These are phyloP conservation scores for Leptarthrus brevirostris DNA, from an alignment of 2,888 invertebrate species.

Conservation along the genomic window DNA sequence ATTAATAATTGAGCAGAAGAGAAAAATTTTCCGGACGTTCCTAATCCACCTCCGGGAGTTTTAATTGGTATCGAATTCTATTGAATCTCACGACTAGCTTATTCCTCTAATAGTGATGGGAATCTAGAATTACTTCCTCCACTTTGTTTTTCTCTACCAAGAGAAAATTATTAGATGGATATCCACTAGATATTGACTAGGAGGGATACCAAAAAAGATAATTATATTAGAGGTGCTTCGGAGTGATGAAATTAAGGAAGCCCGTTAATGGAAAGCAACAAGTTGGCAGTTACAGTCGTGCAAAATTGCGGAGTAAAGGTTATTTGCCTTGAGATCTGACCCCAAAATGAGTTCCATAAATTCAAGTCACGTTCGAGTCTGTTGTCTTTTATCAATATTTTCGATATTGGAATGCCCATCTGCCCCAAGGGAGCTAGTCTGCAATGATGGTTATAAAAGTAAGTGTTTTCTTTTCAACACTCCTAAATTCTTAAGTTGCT, in stretches of 20 bases:
- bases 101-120: neutral
- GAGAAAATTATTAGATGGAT: too few relatives aligned
- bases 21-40: neutral
- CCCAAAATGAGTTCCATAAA: neutral
- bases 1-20: neutral
- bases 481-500: neutral
- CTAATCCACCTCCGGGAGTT: neutral
- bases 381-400: conserved; percentile 13
- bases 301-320: neutral
- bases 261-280: neutral
- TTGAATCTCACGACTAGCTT: neutral
- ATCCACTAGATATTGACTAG: neutral
- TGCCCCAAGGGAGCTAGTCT: neutral
- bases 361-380: conserved; percentile 1
- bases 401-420: neutral
- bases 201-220: neutral
- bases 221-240: conserved; percentile 4
- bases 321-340: neutral
- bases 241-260: neutral
- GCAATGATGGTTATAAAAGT: neutral
- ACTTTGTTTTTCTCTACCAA: neutral
- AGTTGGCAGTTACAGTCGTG: neutral
- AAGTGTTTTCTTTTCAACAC: neutral
- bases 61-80: neutral
- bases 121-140: neutral